Evolutionary conservation across 1,140 invertebrate species (phyloP).

Genomic region (Brachionus plicatilis): DNA sequence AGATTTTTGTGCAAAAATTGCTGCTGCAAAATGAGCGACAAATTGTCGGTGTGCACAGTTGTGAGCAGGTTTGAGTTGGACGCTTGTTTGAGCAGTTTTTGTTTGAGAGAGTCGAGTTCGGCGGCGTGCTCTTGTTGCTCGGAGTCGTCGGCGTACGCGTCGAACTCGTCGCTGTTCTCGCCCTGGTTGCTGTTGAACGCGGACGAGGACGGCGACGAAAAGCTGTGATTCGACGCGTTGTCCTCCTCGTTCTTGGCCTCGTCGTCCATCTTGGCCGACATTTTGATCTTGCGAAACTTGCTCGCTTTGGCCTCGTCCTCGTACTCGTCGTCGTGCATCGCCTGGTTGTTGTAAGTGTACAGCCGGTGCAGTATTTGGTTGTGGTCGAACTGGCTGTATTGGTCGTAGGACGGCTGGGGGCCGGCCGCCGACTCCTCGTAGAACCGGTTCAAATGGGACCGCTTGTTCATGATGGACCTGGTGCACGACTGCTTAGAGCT

Average conservation of each 20-base stretch:
- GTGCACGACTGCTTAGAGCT: neutral
- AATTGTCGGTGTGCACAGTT: neutral
- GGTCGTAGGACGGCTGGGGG: neutral
- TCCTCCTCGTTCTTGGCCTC: neutral
- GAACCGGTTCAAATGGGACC: neutral
- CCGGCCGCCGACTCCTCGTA: neutral
- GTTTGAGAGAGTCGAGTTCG: neutral
- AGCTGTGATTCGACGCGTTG: neutral
- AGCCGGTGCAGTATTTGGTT: neutral
- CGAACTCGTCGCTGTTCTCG: conserved; percentile 14
- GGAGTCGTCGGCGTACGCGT: neutral
- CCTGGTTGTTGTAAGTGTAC: conserved; percentile 10
- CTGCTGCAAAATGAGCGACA: conserved; percentile 5
- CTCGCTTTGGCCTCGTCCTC: neutral
- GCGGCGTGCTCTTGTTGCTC: neutral
- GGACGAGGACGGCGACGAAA: conserved; percentile 14
- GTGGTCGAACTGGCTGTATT: conserved; percentile 4
- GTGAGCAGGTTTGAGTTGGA: neutral
- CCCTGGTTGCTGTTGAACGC: conserved; percentile 22
- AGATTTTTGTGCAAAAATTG: conserved; percentile 31
- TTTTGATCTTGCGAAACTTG: conserved; percentile 20
- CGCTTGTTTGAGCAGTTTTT: neutral
- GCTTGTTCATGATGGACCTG: conserved; percentile 11
- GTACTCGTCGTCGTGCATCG: neutral
- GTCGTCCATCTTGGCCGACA: neutral